phyloP scores from a whole-genome alignment of 2,797 vertebrate genomes.

The Hydrophis major region DNA sequence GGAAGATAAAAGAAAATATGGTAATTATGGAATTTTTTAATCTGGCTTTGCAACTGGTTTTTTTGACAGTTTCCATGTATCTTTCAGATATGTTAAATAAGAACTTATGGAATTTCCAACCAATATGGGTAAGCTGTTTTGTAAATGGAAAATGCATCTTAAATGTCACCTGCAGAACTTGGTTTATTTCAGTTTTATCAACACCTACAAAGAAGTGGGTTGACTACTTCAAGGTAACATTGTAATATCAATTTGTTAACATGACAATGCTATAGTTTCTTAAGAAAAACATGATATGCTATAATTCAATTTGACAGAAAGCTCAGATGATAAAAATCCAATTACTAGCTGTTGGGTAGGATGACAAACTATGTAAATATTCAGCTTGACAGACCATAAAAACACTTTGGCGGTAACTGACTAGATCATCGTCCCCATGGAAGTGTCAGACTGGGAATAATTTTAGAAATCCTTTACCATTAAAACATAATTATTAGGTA shows the following conservation, averaged over 20 bases:
- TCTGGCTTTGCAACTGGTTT: neutral
- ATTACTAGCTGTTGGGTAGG: constrained; percentile 38
- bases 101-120: neutral
- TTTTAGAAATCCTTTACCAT: constrained; percentile 39
- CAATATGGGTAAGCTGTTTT: neutral
- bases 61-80: neutral
- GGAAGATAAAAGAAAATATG: neutral
- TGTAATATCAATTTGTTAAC: constrained; percentile 35
- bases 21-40: neutral
- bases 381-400: constrained; percentile 39
- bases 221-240: constrained; percentile 34
- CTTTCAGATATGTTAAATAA: neutral
- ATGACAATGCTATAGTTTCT: constrained; percentile 23
- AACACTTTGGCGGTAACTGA: constrained; percentile 25
- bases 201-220: constrained; percentile 47
- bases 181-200: constrained; percentile 48
- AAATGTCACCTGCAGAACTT: constrained; percentile 6
- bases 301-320: constrained; percentile 56
- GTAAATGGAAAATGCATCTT: neutral
- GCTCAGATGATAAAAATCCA: constrained; percentile 47
- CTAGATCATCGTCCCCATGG: constrained; percentile 2
- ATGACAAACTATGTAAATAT: constrained; percentile 58
- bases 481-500: constrained; percentile 18
- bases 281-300: constrained; percentile 35
- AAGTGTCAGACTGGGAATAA: constrained; percentile 25